Conservation (phyloP, 2,797 vertebrate species). For the Esox lucius region DNA sequence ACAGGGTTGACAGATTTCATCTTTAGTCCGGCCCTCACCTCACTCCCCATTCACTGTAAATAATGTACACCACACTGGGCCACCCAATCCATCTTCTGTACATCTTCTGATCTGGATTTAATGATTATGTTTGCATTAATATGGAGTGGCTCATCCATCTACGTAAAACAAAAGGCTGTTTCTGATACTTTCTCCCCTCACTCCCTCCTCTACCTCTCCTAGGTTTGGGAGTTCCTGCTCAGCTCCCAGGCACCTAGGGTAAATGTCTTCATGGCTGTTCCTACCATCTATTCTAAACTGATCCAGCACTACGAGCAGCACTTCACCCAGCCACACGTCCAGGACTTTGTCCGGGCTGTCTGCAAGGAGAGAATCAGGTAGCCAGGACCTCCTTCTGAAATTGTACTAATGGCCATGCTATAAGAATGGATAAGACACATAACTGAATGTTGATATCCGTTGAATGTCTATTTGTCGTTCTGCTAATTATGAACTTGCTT, state of each 20-base stretch:
- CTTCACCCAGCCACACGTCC: slow-evolving; percentile 80
- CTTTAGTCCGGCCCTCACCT: slow-evolving; percentile 35
- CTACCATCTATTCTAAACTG: slow-evolving; percentile 90
- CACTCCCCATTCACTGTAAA: slow-evolving; percentile 58
- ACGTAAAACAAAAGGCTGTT: not conserved
- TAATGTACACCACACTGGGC: slow-evolving; percentile 35
- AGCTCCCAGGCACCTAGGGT: slow-evolving; percentile 69
- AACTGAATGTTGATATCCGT: not conserved
- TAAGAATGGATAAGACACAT: not conserved
- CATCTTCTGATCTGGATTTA: not conserved
- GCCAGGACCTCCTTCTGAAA: not conserved
- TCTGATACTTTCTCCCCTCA: slow-evolving; percentile 4
- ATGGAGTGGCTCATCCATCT: not conserved
- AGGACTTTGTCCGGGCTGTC: slow-evolving; percentile 83
- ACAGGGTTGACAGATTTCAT: slow-evolving; percentile 53
- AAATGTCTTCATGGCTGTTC: slow-evolving; percentile 94
- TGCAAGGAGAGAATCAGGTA: slow-evolving; percentile 91
- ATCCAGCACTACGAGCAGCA: slow-evolving; percentile 83
- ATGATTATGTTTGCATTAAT: not conserved
- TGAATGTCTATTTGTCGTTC: not conserved
- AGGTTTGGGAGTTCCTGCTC: slow-evolving; percentile 90
- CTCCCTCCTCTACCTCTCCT: slow-evolving; percentile 10
- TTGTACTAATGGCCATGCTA: not conserved
- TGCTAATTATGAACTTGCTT: not conserved
- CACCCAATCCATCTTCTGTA: slow-evolving; percentile 5